Base-by-base conservation (phyloP, 2,888 invertebrate genomes). In the Chymomyza caudatula region DNA sequence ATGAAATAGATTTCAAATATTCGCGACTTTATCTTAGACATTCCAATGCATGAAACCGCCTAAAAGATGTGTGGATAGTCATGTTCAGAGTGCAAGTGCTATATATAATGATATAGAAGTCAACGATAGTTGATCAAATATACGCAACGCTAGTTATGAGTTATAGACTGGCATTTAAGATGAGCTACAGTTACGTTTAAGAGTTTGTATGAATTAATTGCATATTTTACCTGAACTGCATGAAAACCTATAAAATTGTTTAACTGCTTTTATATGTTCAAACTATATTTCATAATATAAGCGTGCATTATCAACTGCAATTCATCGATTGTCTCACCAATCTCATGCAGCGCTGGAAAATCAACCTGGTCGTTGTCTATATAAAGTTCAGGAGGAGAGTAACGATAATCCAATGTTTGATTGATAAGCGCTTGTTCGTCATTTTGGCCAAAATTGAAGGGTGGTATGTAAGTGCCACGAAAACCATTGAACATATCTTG, bases 241-340 rank as follows among this genome's bases (percentile, higher is more conserved):
- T 55, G 19, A 17, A 69, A 63, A 68, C 60, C 65, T 59, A 70
- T 59, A 70, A 53, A 67, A 60, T 63, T 60, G 67, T 47, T 52
- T 29, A 17, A 17, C 17, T 42, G 20, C 49, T 87, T n/a, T n/a
- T 77, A 89, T 74, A 88, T 79, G 81, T 85, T 88, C 70, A 90
- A 79, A 87, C 88, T 88, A 88, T 88, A 90, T 81, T 89, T 90
- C 86, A 90, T 86, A 71, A 90, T 87, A 72, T 89, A 89, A 69
- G 90, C 88, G 85, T 90, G 89, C 89, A 90, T 89, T 76, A 90
- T 88, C 71, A 90, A 76, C 77, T 89, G 89, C 86, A 90, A 80
- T 77, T 90, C 90, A 88, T 90, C 90, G 83, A 90, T 90, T 82
- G 90, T 88, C 82, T 89, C 90, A 84, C 89, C 89, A 84, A 90